These are phyloP conservation scores for Ochlodes sylvanus DNA, from an alignment of 2,888 invertebrate species.

Conservation along the genomic window DNA sequence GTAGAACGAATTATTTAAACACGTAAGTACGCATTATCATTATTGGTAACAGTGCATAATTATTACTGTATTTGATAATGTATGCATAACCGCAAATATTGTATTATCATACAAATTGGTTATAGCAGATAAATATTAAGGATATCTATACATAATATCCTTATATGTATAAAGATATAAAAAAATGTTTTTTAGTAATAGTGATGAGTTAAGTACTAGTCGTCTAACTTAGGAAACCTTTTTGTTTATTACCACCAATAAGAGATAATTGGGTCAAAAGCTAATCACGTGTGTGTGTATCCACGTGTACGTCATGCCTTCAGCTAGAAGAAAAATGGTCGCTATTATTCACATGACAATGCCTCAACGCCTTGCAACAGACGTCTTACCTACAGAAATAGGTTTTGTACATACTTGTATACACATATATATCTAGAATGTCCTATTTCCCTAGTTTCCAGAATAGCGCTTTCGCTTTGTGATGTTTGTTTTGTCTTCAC, in stretches of 20 bases:
- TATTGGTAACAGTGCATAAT: neutral
- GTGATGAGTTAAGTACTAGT: too few species aligned
- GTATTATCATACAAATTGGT: neutral
- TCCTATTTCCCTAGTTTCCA: slow-evolving; percentile 12
- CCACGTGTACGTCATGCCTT: neutral
- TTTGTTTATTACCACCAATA: too few species aligned
- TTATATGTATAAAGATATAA: too few species aligned
- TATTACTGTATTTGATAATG: neutral
- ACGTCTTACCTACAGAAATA: slow-evolving; percentile 26
- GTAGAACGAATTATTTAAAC: neutral
- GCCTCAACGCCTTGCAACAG: slow-evolving; percentile 10
- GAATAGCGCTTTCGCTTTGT: slow-evolving; percentile 12
- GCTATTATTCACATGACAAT: slow-evolving; percentile 22
- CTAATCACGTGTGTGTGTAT: neutral
- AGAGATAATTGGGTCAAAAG: neutral
- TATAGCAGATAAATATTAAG: neutral
- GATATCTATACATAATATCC: too few species aligned
- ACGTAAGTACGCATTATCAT: too few species aligned
- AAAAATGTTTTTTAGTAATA: too few species aligned
- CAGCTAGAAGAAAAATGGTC: slow-evolving; percentile 27
- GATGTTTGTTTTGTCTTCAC: slow-evolving; percentile 13
- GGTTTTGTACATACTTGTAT: slow-evolving; percentile 7
- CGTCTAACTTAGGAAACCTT: too few species aligned
- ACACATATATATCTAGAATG: slow-evolving; percentile 1
- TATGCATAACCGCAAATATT: neutral